Evolutionary conservation across 1,140 invertebrate genomes (phyloP).

Genomic region (Nasonia giraulti): DNA sequence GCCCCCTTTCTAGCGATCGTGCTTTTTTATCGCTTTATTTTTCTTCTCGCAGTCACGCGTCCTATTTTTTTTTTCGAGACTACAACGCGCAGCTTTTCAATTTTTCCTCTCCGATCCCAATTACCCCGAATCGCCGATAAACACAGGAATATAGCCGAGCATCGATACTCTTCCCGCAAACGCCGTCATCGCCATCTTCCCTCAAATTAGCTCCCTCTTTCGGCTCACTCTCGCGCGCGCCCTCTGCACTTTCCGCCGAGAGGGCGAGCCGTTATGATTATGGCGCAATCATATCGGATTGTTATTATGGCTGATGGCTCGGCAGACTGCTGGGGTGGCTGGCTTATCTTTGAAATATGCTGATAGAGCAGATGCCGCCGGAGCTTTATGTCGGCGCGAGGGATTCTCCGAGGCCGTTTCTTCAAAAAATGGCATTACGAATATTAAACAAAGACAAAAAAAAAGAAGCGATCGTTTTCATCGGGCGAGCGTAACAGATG

Average conservation of each 20-base stretch:
- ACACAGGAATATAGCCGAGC: not conserved
- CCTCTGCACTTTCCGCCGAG: not conserved
- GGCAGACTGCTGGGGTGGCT: slow-evolving; percentile 56
- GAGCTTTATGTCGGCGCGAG: slow-evolving; percentile 31
- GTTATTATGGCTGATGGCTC: slow-evolving; percentile 74
- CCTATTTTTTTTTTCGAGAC: not conserved
- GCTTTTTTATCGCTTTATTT: slow-evolving; percentile 47
- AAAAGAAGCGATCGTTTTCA: not conserved
- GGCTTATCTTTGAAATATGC: slow-evolving; percentile 75
- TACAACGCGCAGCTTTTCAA: not conserved
- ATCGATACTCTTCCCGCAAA: slow-evolving; percentile 1
- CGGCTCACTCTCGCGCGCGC: not conserved
- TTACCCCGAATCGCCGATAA: not conserved
- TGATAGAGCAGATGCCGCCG: slow-evolving; percentile 61
- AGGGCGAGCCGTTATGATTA: slow-evolving; percentile 67
- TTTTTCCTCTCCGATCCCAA: not conserved
- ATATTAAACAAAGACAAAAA: not conserved
- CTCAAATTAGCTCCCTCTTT: slow-evolving; percentile 28
- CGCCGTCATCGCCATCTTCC: not conserved
- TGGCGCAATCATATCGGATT: slow-evolving; percentile 75
- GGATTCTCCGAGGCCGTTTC: slow-evolving; percentile 35
- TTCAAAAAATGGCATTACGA: not conserved
- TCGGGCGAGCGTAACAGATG: not conserved
- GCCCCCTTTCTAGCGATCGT: slow-evolving; percentile 2
- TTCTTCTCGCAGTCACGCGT: not conserved